Base-by-base conservation (phyloP, 2,113 vertebrate genomes). In the Australoheros scitulus region DNA sequence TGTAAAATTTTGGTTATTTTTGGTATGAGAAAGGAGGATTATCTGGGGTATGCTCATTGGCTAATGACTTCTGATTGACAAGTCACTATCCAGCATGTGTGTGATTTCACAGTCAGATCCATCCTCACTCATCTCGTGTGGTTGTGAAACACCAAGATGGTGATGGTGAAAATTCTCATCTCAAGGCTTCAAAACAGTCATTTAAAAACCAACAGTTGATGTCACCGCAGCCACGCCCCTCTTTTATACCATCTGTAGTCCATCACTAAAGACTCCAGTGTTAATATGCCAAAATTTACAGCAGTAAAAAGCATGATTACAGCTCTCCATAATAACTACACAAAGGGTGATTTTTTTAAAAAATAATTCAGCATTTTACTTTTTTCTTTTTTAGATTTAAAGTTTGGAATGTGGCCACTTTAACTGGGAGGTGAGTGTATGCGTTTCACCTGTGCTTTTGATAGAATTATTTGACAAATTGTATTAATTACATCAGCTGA, bases 121-220 rank as follows among this genome's bases (percentile, higher is more conserved):
- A 43, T 8, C 10, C 9, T 41, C 11, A 41, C 38, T 41, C 10
- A 11, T 11, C 41, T 15, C 38, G 22, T 38, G n/a, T 38, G 34
- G 38, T 7, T 22, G 20, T 64, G 38, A 63, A 63, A 14, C 20
- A 64, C 34, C 34, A 63, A 43, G 11, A 61, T 1, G 2, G 38
- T 43, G 13, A 43, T 7, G 43, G 13, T 43, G 1, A 65, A 43
- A 0, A 65, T 1, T 13, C 43, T 65, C 0, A 24, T 65, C 63
- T 65, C 1, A 65, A 65, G 38, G n/a, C 36, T 65, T 43, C 4
- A 65, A n/a, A 43, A 43, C 38, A 0, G 0, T 22, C 41, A 7
- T 0, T 43, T 43, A 43, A 2, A 43, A 24, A 43, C 63, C 4
- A 43, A 43, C 15, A 4, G 41, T 0, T 43, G 38, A 26, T 26